A percentile compares a stretch with the other conserved stretches of the same genome.
These are phyloP conservation scores for Chesias legatella DNA, from an alignment of 2,888 invertebrate species.

Conservation along the genomic window DNA sequence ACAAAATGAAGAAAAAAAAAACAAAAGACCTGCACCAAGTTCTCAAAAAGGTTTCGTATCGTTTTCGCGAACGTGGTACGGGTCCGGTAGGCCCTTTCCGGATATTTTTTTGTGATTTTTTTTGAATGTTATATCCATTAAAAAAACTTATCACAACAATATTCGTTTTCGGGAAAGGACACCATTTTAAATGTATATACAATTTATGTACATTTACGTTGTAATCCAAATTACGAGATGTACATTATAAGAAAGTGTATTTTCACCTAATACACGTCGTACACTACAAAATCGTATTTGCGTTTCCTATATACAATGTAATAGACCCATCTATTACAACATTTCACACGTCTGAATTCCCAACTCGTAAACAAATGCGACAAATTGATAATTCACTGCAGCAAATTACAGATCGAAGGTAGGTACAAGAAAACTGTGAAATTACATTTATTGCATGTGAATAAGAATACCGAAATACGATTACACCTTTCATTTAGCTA, in stretches of 20 bases:
- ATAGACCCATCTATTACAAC: too few species aligned
- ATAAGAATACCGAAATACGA: neutral
- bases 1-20: constrained; percentile 50
- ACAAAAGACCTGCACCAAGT: constrained; percentile 34
- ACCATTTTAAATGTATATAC: constrained; percentile 56
- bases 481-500: constrained; percentile 4
- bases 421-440: too few species aligned
- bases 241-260: constrained; percentile 18
- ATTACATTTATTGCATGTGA: too few species aligned
- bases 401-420: too few species aligned
- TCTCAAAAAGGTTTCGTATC: constrained; percentile 16
- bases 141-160: constrained; percentile 55
- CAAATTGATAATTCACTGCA: too few species aligned
- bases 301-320: neutral
- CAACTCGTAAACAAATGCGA: too few species aligned
- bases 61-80: constrained; percentile 46
- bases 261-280: constrained; percentile 6
- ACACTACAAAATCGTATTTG: constrained; percentile 5
- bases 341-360: too few species aligned
- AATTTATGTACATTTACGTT: constrained; percentile 59
- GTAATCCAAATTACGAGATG: constrained; percentile 24
- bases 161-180: constrained; percentile 56
- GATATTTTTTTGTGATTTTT: constrained; percentile 58
- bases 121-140: constrained; percentile 37
- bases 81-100: constrained; percentile 59